Conservation (phyloP, 2,888 invertebrate species). For the Conops quadrifasciatus region DNA sequence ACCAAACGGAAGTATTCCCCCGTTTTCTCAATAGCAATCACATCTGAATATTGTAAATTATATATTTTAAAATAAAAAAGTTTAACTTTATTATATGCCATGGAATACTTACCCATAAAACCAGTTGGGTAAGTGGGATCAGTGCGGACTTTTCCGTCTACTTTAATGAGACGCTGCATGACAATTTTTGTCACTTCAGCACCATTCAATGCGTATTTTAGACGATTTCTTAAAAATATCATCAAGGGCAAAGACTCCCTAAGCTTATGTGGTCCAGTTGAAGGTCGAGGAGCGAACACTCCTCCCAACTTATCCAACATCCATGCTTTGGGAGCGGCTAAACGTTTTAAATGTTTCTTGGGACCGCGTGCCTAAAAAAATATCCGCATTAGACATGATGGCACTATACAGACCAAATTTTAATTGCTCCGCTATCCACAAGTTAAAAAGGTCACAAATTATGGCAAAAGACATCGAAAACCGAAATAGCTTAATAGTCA, state of each 20-base stretch:
- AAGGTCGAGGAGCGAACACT: slow-evolving; percentile 96
- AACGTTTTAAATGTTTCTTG: slow-evolving; percentile 99
- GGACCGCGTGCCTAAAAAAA: slow-evolving; percentile 91
- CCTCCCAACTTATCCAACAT: slow-evolving; percentile 99
- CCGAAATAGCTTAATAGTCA: background rate
- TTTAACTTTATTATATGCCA: background rate
- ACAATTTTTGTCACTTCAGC: slow-evolving; percentile 97
- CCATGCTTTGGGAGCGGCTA: slow-evolving; percentile 99
- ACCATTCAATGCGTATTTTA: slow-evolving; percentile 97
- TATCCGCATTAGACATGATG: background rate
- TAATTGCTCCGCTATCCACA: background rate
- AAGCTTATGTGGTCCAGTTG: slow-evolving; percentile 97
- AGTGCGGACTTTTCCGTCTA: slow-evolving; percentile 97
- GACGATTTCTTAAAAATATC: slow-evolving; percentile 94
- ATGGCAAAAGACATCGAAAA: background rate
- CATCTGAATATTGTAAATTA: slow-evolving; percentile 74
- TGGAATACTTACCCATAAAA: slow-evolving; percentile 95
- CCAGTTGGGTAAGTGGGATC: slow-evolving; percentile 98
- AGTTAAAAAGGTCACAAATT: background rate
- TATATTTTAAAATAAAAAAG: slow-evolving; percentile 10
- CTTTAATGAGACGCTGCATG: slow-evolving; percentile 97
- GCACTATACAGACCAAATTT: background rate
- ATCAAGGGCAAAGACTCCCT: slow-evolving; percentile 96
- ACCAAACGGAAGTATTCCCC: slow-evolving; percentile 97
- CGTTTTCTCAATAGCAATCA: slow-evolving; percentile 97